A percentile compares a stretch with the other conserved stretches of the same genome.
These are phyloP conservation scores for Platerodrilus igneus DNA, from an alignment of 2,888 invertebrate genomes.

Conservation along the genomic window DNA sequence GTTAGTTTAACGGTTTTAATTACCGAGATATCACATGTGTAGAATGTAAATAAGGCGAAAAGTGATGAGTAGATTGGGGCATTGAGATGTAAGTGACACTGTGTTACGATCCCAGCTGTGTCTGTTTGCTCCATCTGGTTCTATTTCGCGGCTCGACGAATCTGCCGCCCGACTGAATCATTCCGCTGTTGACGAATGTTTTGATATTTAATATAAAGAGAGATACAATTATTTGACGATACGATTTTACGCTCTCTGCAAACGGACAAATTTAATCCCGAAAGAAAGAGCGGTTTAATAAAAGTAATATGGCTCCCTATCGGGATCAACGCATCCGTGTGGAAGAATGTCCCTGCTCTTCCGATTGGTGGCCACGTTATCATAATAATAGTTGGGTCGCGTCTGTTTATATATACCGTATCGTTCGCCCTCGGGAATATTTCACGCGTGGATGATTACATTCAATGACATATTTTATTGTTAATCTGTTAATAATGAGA, in stretches of 20 bases:
- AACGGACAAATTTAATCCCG: slow-evolving; percentile 36
- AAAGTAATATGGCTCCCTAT: slow-evolving; percentile 33
- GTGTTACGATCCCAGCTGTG: slow-evolving; percentile 41
- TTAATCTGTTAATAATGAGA: slow-evolving; percentile 40
- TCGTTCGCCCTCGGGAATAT: slow-evolving; percentile 38
- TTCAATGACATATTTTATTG: slow-evolving; percentile 37
- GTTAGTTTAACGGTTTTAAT: no score
- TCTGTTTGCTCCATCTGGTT: slow-evolving; percentile 47
- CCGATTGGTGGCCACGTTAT: slow-evolving; percentile 44
- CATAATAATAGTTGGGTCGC: slow-evolving; percentile 40
- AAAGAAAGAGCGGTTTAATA: slow-evolving; percentile 32
- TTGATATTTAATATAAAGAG: slow-evolving; percentile 38
- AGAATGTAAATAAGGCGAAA: slow-evolving; percentile 40
- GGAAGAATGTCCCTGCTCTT: slow-evolving; percentile 41
- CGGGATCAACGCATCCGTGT: slow-evolving; percentile 39
- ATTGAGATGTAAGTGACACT: slow-evolving; percentile 46
- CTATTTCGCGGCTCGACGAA: slow-evolving; percentile 44
- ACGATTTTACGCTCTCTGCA: slow-evolving; percentile 36
- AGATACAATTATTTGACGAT: slow-evolving; percentile 28
- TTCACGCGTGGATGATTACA: slow-evolving; percentile 36
- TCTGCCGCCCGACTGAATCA: slow-evolving; percentile 33
- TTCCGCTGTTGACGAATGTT: slow-evolving; percentile 32
- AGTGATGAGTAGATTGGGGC: slow-evolving; percentile 30
- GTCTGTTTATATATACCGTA: slow-evolving; percentile 35
- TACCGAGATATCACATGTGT: slow-evolving; percentile 40